Evolutionary conservation across 2,113 vertebrate genomes (phyloP).

Genomic region (Lynx canadensis): DNA sequence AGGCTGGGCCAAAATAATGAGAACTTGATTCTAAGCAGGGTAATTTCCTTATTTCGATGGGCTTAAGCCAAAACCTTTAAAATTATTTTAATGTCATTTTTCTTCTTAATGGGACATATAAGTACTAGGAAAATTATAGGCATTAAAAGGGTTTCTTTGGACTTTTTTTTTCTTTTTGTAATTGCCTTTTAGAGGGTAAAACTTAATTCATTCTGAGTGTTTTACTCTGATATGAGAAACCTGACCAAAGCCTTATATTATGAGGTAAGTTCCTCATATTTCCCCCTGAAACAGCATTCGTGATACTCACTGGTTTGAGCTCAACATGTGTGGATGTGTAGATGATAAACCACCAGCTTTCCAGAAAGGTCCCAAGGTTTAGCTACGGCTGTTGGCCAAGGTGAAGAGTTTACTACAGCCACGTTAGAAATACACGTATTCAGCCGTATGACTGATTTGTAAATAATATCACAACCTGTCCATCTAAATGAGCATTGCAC

Average conservation of each 20-base stretch:
- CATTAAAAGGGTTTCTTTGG: slow-evolving; percentile 62
- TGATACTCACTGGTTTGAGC: background rate
- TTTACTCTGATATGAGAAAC: slow-evolving; percentile 11
- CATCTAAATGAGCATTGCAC: rapidly evolving
- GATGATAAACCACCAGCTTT: background rate
- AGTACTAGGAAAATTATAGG: slow-evolving; percentile 69
- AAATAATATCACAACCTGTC: background rate
- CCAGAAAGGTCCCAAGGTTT: background rate
- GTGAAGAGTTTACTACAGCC: background rate
- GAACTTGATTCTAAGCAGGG: slow-evolving; percentile 56
- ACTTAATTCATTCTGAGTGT: slow-evolving; percentile 51
- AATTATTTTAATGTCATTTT: slow-evolving; percentile 77
- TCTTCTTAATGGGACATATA: slow-evolving; percentile 75
- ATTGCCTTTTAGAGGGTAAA: slow-evolving; percentile 46
- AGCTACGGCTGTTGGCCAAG: background rate
- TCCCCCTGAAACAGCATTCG: background rate
- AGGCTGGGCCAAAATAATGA: slow-evolving; percentile 55
- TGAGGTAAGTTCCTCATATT: background rate
- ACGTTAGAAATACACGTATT: rapidly evolving
- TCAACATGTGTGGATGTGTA: background rate
- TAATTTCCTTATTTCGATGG: slow-evolving; percentile 60
- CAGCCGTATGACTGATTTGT: background rate
- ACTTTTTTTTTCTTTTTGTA: background rate
- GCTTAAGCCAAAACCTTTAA: slow-evolving; percentile 74
- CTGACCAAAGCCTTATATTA: background rate